Conservation (phyloP, 2,797 vertebrate genomes). For the Chelonia mydas region DNA sequence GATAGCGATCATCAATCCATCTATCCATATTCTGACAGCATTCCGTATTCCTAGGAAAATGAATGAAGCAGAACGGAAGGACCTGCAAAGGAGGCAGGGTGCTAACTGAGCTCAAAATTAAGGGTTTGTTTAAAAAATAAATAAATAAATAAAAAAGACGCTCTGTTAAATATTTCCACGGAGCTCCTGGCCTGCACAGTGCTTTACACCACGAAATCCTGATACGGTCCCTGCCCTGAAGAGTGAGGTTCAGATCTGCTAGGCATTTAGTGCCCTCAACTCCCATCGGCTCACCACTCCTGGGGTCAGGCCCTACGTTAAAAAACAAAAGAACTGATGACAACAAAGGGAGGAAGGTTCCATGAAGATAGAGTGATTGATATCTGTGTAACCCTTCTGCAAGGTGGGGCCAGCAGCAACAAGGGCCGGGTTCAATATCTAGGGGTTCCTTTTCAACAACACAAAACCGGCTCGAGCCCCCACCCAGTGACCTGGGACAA, state of each 20-base stretch:
- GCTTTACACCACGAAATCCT: not conserved
- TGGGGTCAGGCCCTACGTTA: not conserved
- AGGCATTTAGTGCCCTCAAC: no score
- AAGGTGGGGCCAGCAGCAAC: no score
- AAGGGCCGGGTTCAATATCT: no score
- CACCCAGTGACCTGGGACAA: no score
- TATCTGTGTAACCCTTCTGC: not conserved
- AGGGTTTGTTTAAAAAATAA: not conserved
- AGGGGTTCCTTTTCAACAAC: no score
- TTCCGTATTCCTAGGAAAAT: not conserved
- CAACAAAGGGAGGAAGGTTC: not conserved
- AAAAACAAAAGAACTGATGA: not conserved
- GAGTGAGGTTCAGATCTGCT: not conserved
- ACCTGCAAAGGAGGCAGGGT: not conserved
- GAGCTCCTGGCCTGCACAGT: no score
- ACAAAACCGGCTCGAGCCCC: no score
- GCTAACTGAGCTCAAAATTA: not conserved
- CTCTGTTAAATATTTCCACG: not conserved
- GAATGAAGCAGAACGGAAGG: no score
- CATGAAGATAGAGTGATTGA: fast-evolving
- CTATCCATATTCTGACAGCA: not conserved
- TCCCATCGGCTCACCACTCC: not conserved
- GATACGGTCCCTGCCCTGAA: not conserved
- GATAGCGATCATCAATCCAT: not conserved
- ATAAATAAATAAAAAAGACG: not conserved